A percentile compares a stretch with the other conserved stretches of the same genome.
Evolutionary conservation across 2,797 vertebrate species (phyloP).

Genomic region (Mormyrus hasselquistii): DNA sequence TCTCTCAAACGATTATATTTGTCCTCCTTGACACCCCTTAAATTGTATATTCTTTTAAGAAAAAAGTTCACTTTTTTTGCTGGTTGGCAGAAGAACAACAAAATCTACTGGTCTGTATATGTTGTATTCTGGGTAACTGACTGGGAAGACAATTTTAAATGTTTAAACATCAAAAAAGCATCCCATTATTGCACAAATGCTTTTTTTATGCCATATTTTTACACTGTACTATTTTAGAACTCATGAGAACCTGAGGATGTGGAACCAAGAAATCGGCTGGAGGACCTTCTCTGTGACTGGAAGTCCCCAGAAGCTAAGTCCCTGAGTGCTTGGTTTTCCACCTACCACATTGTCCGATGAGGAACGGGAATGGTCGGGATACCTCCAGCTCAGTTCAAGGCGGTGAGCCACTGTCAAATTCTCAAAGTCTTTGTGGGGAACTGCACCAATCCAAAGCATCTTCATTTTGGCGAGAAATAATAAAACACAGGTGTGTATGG

Average conservation of each 20-base stretch:
- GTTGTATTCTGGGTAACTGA: slow-evolving; percentile 7
- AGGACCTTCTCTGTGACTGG: background rate
- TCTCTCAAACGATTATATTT: background rate
- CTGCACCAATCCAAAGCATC: background rate
- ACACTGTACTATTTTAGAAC: background rate
- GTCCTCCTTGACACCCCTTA: background rate
- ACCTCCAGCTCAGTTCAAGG: background rate
- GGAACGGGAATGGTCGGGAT: background rate
- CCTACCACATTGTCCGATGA: background rate
- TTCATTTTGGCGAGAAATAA: background rate
- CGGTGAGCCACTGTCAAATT: background rate
- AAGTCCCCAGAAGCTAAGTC: background rate
- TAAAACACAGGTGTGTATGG: too few species aligned
- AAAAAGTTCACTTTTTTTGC: slow-evolving; percentile 55
- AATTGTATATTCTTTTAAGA: background rate
- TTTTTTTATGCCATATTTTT: background rate
- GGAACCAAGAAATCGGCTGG: background rate
- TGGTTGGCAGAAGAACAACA: slow-evolving; percentile 68
- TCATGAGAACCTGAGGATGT: background rate
- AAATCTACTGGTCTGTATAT: slow-evolving; percentile 56
- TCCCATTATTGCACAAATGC: background rate
- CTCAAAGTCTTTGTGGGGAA: background rate
- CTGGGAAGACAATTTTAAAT: background rate
- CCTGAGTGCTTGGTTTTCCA: background rate
- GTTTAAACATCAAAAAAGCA: background rate